Evolutionary conservation across 2,113 vertebrate species (phyloP), one percentile per base, ranked within the genome.

Genomic region (Hipposideros armiger): DNA sequence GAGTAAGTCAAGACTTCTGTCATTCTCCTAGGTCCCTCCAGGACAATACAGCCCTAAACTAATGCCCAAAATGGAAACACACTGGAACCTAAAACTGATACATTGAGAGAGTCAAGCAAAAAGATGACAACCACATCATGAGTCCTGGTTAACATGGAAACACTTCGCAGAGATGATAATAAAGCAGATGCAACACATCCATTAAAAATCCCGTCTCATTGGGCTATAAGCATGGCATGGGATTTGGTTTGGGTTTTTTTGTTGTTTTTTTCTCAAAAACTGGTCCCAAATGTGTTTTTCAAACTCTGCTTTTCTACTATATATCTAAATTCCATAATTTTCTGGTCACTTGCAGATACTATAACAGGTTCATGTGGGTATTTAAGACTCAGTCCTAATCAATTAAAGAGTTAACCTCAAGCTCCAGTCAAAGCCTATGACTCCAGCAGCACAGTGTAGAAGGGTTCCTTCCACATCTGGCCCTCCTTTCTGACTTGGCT

Each of bases 81-180:
- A 54, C 52, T n/a, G 69, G 70, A 90, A 76, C 86, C 42, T 40
- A 58, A 67, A 95, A 90, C 45, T n/a, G 67, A 87, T 15, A 77
- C n/a, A 24, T 7, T 54, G 30, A 82, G 10, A 90, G 30, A 26
- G 3, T 74, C 73, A 19, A 67, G 47, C 58, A n/a, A 45, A 78
- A 74, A 91, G n/a, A 19, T 40, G 50, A 58, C 80, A 72, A 47
- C 32, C 7, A 32, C 9, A 50, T 47, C 26, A 1, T 32, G 58
- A 54, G 47, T 42, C 36, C 96, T 4, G 0, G 58, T 70, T 30
- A 32, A 62, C 15, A 9, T 0, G 0, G 78, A 54, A 36, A 56
- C 45, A 54, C 32, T 76, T 47, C 60, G 32, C 16, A 13, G 52
- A 90, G 45, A 69, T 28, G 19, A 50, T 26, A 66, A 58, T 42